phyloP scores from a whole-genome alignment of 2,797 vertebrate species.

The Coregonus sp. region DNA sequence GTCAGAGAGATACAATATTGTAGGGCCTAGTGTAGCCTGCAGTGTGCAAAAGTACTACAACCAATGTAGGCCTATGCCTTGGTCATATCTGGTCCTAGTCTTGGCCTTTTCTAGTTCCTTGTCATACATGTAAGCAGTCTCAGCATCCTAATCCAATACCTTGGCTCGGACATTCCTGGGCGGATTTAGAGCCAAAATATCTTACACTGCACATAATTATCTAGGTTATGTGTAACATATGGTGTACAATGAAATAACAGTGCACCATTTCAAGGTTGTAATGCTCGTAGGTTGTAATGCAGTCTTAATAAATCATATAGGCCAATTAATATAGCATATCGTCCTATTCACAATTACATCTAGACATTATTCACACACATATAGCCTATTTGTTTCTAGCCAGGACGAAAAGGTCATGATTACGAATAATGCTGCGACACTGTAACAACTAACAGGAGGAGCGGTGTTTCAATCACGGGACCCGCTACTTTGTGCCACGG shows the following conservation, averaged over 20 bases:
- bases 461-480: conserved; percentile 29
- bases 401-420: neutral
- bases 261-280: neutral
- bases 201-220: neutral
- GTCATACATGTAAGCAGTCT: neutral
- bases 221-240: neutral
- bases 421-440: conserved; percentile 16
- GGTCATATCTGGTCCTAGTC: neutral
- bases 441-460: conserved; percentile 4
- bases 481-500: conserved; percentile 10
- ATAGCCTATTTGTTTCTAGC: neutral
- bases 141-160: conserved; percentile 2
- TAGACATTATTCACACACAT: neutral
- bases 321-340: neutral
- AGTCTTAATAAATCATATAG: neutral
- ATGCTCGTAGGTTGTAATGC: neutral
- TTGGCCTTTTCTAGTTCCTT: neutral
- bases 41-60: neutral
- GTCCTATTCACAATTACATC: neutral
- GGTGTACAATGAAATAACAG: neutral
- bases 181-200: neutral
- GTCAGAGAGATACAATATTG: neutral
- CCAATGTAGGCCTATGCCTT: neutral
- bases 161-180: conserved; percentile 14
- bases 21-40: neutral